These are phyloP conservation scores for Misgurnus mizolepis DNA, from an alignment of 2,113 vertebrate species.

Conservation along the genomic window DNA sequence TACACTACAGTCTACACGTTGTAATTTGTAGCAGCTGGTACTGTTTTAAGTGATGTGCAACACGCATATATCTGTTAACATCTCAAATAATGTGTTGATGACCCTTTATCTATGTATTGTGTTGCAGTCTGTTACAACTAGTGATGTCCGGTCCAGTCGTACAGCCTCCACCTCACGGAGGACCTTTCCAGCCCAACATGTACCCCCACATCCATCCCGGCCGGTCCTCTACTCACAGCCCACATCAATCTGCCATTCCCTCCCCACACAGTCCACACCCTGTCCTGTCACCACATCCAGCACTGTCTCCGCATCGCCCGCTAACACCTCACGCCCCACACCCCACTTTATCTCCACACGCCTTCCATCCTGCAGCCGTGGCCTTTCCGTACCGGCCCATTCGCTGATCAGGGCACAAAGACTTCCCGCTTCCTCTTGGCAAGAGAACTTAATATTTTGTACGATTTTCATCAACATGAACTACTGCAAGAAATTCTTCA, in stretches of 20 bases:
- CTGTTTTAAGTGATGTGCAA: too few species aligned
- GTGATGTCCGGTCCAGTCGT: constrained; percentile 90
- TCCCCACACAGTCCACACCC: constrained; percentile 64
- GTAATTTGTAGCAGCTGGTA: too few species aligned
- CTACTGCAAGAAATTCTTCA: too few species aligned
- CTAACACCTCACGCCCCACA: constrained; percentile 21
- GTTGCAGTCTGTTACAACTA: constrained; percentile 90
- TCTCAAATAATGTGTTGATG: too few species aligned
- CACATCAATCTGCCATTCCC: constrained; percentile 12
- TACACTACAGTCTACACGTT: too few species aligned
- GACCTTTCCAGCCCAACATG: constrained; percentile 76
- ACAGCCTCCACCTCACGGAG: constrained; percentile 75
- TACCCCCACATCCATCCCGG: constrained; percentile 88
- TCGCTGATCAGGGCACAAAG: constrained; percentile 68
- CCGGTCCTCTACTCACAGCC: constrained; percentile 16
- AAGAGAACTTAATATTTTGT: neutral
- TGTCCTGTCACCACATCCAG: constrained; percentile 68
- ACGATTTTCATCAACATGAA: neutral
- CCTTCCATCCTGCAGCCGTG: constrained; percentile 84
- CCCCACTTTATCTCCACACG: constrained; percentile 74
- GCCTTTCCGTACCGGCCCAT: constrained; percentile 86
- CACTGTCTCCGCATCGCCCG: constrained; percentile 42
- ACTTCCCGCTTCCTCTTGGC: neutral
- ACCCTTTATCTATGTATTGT: neutral
- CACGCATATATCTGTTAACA: constrained; percentile 2